Evolutionary conservation across 2,797 vertebrate genomes (phyloP), one percentile per base, ranked within the genome.

Genomic region (Diplodus sargus): DNA sequence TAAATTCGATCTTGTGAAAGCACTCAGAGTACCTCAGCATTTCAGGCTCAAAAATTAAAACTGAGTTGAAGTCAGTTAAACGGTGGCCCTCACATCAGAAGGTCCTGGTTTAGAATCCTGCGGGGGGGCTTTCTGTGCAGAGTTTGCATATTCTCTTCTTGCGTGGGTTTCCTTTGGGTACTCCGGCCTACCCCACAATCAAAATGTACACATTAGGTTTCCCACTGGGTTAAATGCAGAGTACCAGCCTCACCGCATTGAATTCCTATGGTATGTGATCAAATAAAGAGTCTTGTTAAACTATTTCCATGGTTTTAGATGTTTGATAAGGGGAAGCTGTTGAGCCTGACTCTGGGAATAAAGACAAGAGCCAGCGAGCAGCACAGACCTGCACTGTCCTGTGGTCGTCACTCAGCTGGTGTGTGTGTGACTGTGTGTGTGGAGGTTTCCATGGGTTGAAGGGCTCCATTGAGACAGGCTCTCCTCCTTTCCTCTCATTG

Each of bases 391-490:
- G 83, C 89, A 81, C 87, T 91, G 91, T 93, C 87, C 83, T 88
- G 73, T 73, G 79, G 63, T 69, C 54, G 18, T 70, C 79, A 78
- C 73, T 91, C 85, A 89, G 89, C 89, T 87, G 77, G 45, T 75
- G 62, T 52, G 74, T 47, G 66, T 42, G 60, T 78, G 53, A 59
- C 72, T 43, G 45, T 58, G 80, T 56, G 63, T 60, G 74, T 30
- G 71, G 52, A 85, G 82, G 79, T 84, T 89, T 93, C 91, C 91
- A 90, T 82, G 88, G 90, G 84, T 85, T 95, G 93, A 96, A 95
- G 92, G 94, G 89, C 88, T 90, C 94, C 89, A 93, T 95, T 95
- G 91, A 96, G 89, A 65, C 23, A n/a, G 77, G 22, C 89, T 82
- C 79, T 89, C 85, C 89, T 89, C 80, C 78, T 93, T 89, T 85